Evolutionary conservation across 2,113 vertebrate species (phyloP).

Genomic region (Scomber japonicus): DNA sequence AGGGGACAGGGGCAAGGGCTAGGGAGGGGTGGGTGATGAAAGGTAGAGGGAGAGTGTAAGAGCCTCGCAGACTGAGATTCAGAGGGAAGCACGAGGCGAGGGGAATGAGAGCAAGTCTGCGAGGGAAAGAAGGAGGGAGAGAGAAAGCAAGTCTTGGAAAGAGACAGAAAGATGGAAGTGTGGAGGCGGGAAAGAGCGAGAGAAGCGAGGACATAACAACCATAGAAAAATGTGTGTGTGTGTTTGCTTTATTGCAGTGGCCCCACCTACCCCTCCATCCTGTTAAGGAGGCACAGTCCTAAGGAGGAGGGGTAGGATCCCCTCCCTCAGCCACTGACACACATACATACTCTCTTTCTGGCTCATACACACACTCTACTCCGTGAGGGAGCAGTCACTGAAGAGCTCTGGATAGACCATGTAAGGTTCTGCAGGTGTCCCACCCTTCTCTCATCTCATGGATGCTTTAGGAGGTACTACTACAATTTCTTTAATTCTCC

Average conservation of each 20-base stretch:
- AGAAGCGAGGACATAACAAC: conserved; percentile 71
- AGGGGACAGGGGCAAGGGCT: conserved; percentile 50
- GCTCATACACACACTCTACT: conserved; percentile 74
- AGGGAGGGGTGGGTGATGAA: conserved; percentile 55
- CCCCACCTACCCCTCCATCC: conserved; percentile 84
- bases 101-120: conserved; percentile 54
- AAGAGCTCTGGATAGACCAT: conserved; percentile 77
- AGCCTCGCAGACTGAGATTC: conserved; percentile 55
- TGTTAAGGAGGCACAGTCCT: conserved; percentile 80
- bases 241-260: conserved; percentile 81
- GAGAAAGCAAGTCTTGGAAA: conserved; percentile 67
- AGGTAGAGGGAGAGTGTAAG: conserved; percentile 60
- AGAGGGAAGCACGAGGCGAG: conserved; percentile 57
- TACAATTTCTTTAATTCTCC: conserved; percentile 26
- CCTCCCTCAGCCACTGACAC: conserved; percentile 75
- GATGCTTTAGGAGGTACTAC: conserved; percentile 80
- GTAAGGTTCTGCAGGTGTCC: conserved; percentile 81
- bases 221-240: conserved; percentile 69
- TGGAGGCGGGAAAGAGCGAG: conserved; percentile 75
- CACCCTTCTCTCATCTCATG: conserved; percentile 72
- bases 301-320: conserved; percentile 82
- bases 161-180: conserved; percentile 72
- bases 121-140: conserved; percentile 36
- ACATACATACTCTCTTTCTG: conserved; percentile 66
- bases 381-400: conserved; percentile 85